A percentile compares a stretch with the other conserved stretches of the same genome.
These are phyloP conservation scores for Grantiella picta DNA, from an alignment of 2,113 vertebrate species.

Conservation along the genomic window DNA sequence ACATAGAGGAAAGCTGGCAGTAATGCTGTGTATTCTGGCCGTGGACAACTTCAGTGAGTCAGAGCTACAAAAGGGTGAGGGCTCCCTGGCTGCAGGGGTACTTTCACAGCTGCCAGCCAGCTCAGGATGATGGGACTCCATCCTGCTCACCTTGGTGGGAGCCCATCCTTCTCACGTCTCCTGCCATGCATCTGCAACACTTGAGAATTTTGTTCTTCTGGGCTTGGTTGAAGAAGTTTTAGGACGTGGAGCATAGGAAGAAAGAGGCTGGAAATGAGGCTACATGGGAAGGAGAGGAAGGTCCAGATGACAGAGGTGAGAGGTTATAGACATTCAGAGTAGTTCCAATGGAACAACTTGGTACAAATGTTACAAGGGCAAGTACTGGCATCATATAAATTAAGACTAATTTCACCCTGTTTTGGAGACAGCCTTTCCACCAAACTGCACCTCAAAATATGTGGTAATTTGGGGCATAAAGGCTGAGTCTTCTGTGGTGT, in stretches of 20 bases:
- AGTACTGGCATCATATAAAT: neutral
- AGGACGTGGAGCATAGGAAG: neutral
- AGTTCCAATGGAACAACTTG: neutral
- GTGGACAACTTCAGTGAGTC: neutral
- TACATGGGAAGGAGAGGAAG: neutral
- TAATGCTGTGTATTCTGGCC: conserved; percentile 1
- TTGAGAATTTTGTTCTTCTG: neutral
- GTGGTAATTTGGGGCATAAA: neutral
- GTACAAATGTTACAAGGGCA: neutral
- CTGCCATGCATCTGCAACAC: neutral
- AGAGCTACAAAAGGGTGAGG: neutral
- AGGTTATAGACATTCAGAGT: neutral
- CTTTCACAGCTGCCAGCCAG: neutral
- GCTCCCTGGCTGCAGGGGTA: neutral
- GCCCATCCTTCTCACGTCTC: neutral
- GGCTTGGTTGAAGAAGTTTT: neutral
- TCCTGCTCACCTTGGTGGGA: neutral
- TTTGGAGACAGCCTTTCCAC: neutral
- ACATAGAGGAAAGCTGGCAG: conserved; percentile 20
- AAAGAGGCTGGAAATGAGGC: neutral
- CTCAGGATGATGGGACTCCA: neutral
- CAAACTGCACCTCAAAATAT: neutral
- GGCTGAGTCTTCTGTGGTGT: neutral
- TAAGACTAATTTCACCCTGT: neutral
- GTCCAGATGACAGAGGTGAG: neutral